These are phyloP conservation scores for Gandaritis pyraliata DNA, from an alignment of 2,888 invertebrate species.

Conservation along the genomic window DNA sequence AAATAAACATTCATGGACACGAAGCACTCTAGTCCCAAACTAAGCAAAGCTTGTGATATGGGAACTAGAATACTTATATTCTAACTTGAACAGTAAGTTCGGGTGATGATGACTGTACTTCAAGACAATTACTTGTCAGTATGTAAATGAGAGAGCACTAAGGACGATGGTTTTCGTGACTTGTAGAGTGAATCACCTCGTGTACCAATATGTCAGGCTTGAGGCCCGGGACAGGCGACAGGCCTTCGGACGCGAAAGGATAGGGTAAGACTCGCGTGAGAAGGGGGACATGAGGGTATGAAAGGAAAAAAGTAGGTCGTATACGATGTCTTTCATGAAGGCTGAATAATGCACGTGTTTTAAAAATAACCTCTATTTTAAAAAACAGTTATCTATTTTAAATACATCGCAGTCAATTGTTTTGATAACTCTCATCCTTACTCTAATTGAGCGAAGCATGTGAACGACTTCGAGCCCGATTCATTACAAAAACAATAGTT, in stretches of 20 bases:
- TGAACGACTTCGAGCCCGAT: conserved; percentile 21
- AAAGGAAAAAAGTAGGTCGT: conserved; percentile 2
- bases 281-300: not conserved
- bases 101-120: conserved; percentile 3
- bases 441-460: conserved; percentile 23
- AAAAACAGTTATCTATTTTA: too few species aligned
- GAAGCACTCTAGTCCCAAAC: too few species aligned
- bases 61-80: too few species aligned
- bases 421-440: conserved; percentile 10
- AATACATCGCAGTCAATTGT: not conserved
- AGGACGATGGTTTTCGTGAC: conserved; percentile 34
- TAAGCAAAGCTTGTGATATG: too few species aligned
- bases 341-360: too few species aligned
- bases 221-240: conserved; percentile 31
- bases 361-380: too few species aligned
- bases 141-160: conserved; percentile 33
- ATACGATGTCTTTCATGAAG: not conserved
- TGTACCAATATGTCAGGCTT: conserved; percentile 30
- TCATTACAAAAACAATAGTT: conserved; percentile 16
- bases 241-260: conserved; percentile 27
- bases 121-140: conserved; percentile 24
- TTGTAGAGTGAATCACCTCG: conserved; percentile 34
- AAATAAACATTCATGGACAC: too few species aligned
- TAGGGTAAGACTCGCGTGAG: conserved; percentile 2
- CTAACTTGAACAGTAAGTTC: too few species aligned